A percentile compares a stretch with the other conserved stretches of the same genome.
Evolutionary conservation across 2,113 vertebrate species (phyloP).

Genomic region (Sialia sialis): DNA sequence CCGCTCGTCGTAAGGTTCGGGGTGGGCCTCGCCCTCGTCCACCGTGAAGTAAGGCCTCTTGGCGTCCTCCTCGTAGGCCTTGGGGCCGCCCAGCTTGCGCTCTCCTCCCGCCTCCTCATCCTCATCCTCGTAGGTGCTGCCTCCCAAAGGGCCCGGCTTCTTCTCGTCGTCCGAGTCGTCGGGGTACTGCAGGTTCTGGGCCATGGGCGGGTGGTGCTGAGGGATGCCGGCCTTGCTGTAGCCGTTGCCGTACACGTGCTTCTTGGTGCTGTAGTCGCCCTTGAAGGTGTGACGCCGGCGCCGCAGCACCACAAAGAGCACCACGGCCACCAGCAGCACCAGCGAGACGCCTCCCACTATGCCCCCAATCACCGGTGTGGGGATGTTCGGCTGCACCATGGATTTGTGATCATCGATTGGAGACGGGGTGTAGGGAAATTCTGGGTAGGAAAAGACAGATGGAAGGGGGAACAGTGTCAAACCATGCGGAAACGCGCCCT

Average conservation of each 20-base stretch:
- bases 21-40: constrained; percentile 88
- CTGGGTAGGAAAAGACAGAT: constrained; percentile 99
- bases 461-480: constrained; percentile 93
- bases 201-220: constrained; percentile 84
- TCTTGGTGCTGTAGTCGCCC: constrained; percentile 99
- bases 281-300: constrained; percentile 97
- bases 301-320: constrained; percentile 88
- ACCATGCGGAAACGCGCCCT: constrained; percentile 75
- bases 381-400: constrained; percentile 73
- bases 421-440: constrained; percentile 87
- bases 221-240: constrained; percentile 93
- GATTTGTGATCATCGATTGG: constrained; percentile 64
- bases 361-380: constrained; percentile 86
- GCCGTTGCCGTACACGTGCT: constrained; percentile 95
- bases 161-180: constrained; percentile 97
- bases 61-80: constrained; percentile 87
- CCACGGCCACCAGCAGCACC: constrained; percentile 80
- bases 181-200: constrained; percentile 93
- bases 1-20: constrained; percentile 86
- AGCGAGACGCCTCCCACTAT: constrained; percentile 86
- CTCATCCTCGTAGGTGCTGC: constrained; percentile 79
- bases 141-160: constrained; percentile 85
- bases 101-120: constrained; percentile 74
- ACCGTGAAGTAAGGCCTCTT: constrained; percentile 98
- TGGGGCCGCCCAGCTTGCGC: constrained; percentile 76